Percentiles rank a stretch among this genome's conserved stretches.
These are phyloP conservation scores for Cirrhinus mrigala DNA, from an alignment of 2,797 vertebrate genomes.

Conservation along the genomic window DNA sequence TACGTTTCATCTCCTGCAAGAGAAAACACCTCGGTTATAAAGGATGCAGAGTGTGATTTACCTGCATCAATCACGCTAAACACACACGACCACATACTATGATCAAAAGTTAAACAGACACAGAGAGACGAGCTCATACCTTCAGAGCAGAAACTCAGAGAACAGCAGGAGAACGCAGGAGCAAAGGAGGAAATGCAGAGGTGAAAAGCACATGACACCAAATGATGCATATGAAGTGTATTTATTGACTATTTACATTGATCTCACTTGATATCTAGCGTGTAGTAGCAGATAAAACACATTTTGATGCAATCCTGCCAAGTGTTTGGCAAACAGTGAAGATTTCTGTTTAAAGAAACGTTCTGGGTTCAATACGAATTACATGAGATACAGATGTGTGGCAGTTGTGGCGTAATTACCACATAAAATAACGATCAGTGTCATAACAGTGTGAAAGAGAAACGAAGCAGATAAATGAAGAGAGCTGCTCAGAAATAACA, in stretches of 20 bases:
- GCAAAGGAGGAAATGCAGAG: slow-evolving; percentile 75
- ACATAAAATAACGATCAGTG: neutral
- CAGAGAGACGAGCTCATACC: slow-evolving; percentile 46
- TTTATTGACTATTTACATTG: neutral
- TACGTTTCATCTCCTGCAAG: slow-evolving; percentile 94
- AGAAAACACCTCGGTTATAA: neutral
- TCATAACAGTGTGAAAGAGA: neutral
- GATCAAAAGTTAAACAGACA: slow-evolving; percentile 1
- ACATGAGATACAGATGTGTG: neutral
- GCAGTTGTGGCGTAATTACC: neutral
- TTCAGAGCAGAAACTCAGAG: slow-evolving; percentile 66
- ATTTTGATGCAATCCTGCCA: neutral
- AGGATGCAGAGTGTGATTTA: neutral
- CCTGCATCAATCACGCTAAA: neutral
- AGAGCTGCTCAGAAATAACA: neutral
- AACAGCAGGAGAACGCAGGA: slow-evolving; percentile 87
- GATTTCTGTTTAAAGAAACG: neutral
- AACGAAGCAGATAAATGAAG: neutral
- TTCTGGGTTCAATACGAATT: neutral
- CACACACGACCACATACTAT: neutral
- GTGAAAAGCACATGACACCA: slow-evolving; percentile 56
- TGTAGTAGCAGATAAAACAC: neutral
- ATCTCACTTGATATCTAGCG: neutral
- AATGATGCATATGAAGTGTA: neutral
- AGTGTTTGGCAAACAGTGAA: neutral